Evolutionary conservation across 2,113 vertebrate species (phyloP), one percentile per base, ranked within the genome.

Genomic region (Clarias gariepinus): DNA sequence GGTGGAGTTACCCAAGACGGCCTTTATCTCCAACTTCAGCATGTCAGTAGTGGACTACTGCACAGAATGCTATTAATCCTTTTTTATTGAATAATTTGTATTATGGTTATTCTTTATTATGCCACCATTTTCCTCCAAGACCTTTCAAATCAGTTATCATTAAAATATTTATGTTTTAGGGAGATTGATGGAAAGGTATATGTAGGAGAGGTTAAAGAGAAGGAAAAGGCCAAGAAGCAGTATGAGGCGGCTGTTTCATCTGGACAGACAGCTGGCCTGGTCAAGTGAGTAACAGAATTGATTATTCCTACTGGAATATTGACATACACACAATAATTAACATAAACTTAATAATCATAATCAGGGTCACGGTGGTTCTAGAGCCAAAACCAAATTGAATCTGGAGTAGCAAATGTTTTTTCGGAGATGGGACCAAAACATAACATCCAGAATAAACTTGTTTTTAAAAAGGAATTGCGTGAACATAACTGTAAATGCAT

Each of bases 21-120:
- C 97, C 85, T 99, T 99, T 93, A 99, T 99, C 93, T 96, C 96
- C 86, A 97, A 97, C 94, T 99, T 99, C 90, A 97, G 93, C 96
- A 96, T 99, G 98, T 99, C 88, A 77, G 97, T 95, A 76, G 47
- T 18, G 8, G 8, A 1, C 60, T 3, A 41, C 9, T 28, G 36
- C n/a, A 53, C 25, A 55, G 3, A 23, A n/a, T 77, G 36, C 57
- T n/a, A 28, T 28, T 53, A 21, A 25, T 36, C 74, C 1, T 41
- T 19, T 66, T 23, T 78, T 78, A 3, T 13, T 15, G 10, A 64
- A 58, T 23, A 15, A 47, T 58, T 61, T 9, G 63, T 63, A 28
- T 61, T 36, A 21, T 33, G 1, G n/a, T 30, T 85, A 16, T 4
- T 36, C 12, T 1, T 23, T 60, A 19, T 82, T 41, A 36, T 16